Evolutionary conservation across 2,888 invertebrate species (phyloP).

Genomic region (Rhagophthalmus giganteus): DNA sequence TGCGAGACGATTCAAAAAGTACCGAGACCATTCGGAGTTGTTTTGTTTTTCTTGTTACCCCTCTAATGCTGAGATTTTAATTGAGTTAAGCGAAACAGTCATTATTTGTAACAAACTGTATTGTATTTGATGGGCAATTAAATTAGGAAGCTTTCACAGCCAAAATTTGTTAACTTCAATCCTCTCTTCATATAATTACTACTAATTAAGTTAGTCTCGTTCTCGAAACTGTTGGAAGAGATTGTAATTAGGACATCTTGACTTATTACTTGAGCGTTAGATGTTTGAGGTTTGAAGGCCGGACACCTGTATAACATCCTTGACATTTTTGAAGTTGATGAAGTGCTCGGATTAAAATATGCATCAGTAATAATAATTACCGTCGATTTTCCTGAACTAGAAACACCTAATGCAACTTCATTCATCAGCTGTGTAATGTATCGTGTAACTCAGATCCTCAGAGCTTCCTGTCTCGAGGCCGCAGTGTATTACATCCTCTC

Average conservation of each 20-base stretch:
- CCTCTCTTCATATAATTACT: constrained; percentile 13
- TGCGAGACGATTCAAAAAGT: no score
- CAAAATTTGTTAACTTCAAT: constrained; percentile 18
- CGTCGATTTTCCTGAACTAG: no score
- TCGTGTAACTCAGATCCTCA: constrained; percentile 18
- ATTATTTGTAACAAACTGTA: constrained; percentile 14
- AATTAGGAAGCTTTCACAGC: constrained; percentile 16
- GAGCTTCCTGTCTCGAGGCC: constrained; percentile 20
- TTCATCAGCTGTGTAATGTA: no score
- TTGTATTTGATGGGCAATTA: constrained; percentile 19
- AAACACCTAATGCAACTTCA: no score
- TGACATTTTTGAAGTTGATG: no score
- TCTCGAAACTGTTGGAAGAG: constrained; percentile 1
- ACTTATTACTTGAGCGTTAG: no score
- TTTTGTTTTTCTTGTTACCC: constrained; percentile 3
- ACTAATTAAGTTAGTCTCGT: constrained; percentile 7
- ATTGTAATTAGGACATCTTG: constrained; percentile 1
- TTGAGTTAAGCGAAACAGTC: constrained; percentile 12
- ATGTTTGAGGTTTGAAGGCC: no score
- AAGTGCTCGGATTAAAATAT: no score
- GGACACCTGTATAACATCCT: no score
- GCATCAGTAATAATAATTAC: no score
- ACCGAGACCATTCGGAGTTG: not conserved
- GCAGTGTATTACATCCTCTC: constrained; percentile 8
- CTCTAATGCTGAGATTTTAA: constrained; percentile 8